Percentiles rank a stretch among this genome's conserved stretches.
phyloP scores from a whole-genome alignment of 2,113 vertebrate species.

The Actenoides lindsayi region DNA sequence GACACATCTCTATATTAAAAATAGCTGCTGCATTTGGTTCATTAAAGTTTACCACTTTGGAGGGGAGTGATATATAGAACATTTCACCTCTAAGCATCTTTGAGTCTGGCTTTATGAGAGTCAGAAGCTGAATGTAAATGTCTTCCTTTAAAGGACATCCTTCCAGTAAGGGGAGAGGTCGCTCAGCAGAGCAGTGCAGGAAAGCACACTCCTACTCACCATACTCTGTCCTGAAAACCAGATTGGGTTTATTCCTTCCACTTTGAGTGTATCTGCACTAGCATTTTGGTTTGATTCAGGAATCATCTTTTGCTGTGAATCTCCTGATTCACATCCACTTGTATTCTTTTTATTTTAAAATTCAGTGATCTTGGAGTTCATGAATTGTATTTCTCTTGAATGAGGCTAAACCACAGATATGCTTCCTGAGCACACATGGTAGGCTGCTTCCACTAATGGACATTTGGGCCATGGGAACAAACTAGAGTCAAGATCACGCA shows the following conservation, averaged over 20 bases:
- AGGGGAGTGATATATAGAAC: background rate
- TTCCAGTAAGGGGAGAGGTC: background rate
- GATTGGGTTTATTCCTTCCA: background rate
- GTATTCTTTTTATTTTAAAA: background rate
- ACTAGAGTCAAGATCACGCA: background rate
- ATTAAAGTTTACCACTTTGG: background rate
- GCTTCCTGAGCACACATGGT: background rate
- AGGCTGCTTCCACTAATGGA: background rate
- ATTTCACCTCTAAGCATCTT: background rate
- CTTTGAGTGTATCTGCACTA: background rate
- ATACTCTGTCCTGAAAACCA: background rate
- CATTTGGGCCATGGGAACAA: background rate
- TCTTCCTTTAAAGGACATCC: background rate
- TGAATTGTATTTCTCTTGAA: background rate
- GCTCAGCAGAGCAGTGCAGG: background rate
- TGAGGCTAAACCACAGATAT: background rate
- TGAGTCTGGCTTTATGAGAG: background rate
- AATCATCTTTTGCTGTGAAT: background rate
- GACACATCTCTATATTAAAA: background rate
- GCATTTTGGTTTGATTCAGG: background rate
- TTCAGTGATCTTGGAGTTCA: background rate
- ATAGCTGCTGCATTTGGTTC: background rate
- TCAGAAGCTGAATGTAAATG: background rate
- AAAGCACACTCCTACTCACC: background rate
- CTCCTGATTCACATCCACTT: background rate